Percentiles rank a stretch among this genome's conserved stretches.
Evolutionary conservation across 1,140 invertebrate species (phyloP).

Genomic region (Caenorhabditis brenneri): DNA sequence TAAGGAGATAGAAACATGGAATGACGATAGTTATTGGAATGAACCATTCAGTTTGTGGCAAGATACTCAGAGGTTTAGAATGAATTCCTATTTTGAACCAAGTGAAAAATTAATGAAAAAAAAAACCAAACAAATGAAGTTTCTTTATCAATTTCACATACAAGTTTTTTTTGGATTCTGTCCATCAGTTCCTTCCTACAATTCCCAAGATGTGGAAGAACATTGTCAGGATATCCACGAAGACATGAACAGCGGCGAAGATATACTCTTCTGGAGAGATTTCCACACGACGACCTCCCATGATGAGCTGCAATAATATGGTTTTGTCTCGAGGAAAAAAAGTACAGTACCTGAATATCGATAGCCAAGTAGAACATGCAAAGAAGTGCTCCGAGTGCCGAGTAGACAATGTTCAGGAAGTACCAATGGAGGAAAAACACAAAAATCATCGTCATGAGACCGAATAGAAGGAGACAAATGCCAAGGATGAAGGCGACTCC

Average conservation of each 20-base stretch:
- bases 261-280: conserved; percentile 77
- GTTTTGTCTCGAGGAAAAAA: background rate
- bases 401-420: conserved; percentile 63
- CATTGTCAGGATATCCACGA: conserved; percentile 71
- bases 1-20: no score
- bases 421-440: conserved; percentile 47
- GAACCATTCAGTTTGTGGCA: no score
- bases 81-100: no score
- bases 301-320: conserved; percentile 72
- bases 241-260: conserved; percentile 76
- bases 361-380: conserved; percentile 76
- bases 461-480: conserved; percentile 67
- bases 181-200: background rate
- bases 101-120: no score
- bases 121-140: no score
- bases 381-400: conserved; percentile 63
- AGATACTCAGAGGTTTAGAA: no score
- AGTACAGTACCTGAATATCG: conserved; percentile 75
- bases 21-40: no score
- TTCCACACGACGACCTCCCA: conserved; percentile 77
- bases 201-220: conserved; percentile 57
- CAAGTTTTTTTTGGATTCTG: no score
- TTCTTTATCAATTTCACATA: no score
- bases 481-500: conserved; percentile 64
- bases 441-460: conserved; percentile 61